A percentile compares a stretch with the other conserved stretches of the same genome.
phyloP scores from a whole-genome alignment of 2,888 invertebrate species.

The Rambutsinella grinnellia region DNA sequence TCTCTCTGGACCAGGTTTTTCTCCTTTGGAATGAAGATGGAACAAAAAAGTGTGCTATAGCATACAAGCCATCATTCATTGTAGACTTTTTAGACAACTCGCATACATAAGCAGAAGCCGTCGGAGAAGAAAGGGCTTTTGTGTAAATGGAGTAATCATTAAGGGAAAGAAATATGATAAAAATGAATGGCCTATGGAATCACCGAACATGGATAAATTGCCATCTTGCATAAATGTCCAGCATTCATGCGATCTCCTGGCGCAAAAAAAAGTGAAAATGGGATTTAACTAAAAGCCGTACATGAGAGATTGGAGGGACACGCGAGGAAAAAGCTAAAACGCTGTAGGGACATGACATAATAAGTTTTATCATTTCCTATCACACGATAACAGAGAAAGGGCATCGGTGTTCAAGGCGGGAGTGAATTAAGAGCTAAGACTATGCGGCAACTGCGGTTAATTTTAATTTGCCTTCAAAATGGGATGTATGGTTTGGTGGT shows the following conservation, averaged over 20 bases:
- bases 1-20: too few species aligned
- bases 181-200: background rate
- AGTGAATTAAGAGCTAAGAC: too few species aligned
- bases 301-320: too few species aligned
- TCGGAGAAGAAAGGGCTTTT: background rate
- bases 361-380: too few species aligned
- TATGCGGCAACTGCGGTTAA: too few species aligned
- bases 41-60: background rate
- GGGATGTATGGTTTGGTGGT: too few species aligned
- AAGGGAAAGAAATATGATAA: background rate
- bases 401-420: too few species aligned
- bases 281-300: too few species aligned
- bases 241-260: constrained; percentile 34
- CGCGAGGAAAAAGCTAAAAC: constrained; percentile 12
- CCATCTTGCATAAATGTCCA: constrained; percentile 43
- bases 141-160: background rate
- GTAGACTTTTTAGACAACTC: background rate
- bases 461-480: too few species aligned
- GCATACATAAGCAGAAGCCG: background rate
- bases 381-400: too few species aligned
- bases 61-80: constrained; percentile 13
- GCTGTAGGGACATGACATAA: too few species aligned
- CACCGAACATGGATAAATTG: constrained; percentile 19
- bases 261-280: constrained; percentile 16
- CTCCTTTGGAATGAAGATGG: background rate